phyloP scores from a whole-genome alignment of 2,888 invertebrate genomes.

The Meiosimyza decipiens region DNA sequence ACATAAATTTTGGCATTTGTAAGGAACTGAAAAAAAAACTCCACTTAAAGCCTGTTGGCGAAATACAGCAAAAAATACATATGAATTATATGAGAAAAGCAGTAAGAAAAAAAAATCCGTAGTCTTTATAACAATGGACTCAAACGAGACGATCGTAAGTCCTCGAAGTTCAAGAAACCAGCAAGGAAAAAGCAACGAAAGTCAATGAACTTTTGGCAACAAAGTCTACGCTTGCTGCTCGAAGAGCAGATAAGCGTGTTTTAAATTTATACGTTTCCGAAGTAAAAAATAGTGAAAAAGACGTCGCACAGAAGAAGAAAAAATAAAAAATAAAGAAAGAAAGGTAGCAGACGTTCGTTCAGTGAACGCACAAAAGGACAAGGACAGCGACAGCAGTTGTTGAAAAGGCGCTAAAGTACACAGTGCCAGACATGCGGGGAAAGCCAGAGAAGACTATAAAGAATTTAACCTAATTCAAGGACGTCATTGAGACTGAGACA shows the following conservation, averaged over 20 bases:
- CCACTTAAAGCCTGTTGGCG: neutral
- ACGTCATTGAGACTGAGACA: constrained; percentile 58
- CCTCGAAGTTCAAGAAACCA: neutral
- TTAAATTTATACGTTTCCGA: neutral
- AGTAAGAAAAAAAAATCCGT: neutral
- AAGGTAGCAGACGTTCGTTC: constrained; percentile 30
- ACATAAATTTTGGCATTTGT: constrained; percentile 6
- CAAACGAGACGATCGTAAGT: neutral
- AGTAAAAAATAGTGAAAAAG: constrained; percentile 5
- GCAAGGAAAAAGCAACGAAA: neutral
- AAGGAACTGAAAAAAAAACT: neutral
- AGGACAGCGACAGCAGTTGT: neutral
- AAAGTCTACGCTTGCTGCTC: neutral
- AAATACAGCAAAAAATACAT: neutral
- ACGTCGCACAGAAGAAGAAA: neutral
- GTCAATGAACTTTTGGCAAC: constrained; percentile 26
- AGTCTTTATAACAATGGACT: no score
- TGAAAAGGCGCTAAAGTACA: neutral
- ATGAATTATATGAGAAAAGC: neutral
- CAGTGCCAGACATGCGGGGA: constrained; percentile 30
- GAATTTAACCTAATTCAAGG: constrained; percentile 64
- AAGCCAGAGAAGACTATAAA: constrained; percentile 38
- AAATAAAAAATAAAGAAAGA: constrained; percentile 2
- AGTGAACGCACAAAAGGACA: constrained; percentile 19
- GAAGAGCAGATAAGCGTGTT: constrained; percentile 3